Base-by-base conservation (phyloP, 2,113 vertebrate genomes). In the Pachycephala philippinensis region DNA sequence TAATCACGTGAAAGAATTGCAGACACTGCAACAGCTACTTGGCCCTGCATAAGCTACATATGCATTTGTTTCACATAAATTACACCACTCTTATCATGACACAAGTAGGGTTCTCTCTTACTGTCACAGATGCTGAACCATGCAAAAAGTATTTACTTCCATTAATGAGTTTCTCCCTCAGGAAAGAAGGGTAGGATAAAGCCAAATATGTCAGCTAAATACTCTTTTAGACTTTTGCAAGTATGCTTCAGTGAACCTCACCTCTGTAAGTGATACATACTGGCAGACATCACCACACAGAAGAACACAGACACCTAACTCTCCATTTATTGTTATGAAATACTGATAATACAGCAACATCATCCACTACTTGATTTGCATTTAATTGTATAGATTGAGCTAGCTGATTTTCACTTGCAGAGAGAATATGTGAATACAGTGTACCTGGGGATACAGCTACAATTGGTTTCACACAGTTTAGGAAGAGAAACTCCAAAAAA, bases 11-110 rank as follows among this genome's bases (percentile, higher is more conserved):
- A 84, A 50, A 84, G 75, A 66, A 70, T 9, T 93, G 45, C 90
- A 95, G 83, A 71, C 71, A 91, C 82, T 95, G 85, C 63, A 87
- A 64, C 42, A 91, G 26, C 44, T 90, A 89, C 95, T 79, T 91
- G 90, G 68, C 59, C 42, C 68, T 84, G 54, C 52, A 66, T 40
- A 74, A 90, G 60, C 78, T 85, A 80, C 68, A 95, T 44, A 94
- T 69, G 79, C 75, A 45, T 92, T 83, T 75, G 15, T 53, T 86
- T 97, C 66, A 81, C 53, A 87, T 85, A 74, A 92, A 84, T 93
- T 88, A 89, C 69, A 91, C 15, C 27, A 74, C 54, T 61, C 59
- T 90, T 56, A 40, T 11, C 10, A 15, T 63, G 21, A 84, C 61
- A 49, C 9, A 59, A 94, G 40, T 61, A 64, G 44, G 28, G 26